A percentile compares a stretch with the other conserved stretches of the same genome.
phyloP scores from a whole-genome alignment of 2,797 vertebrate genomes.

The Florisuga fusca region DNA sequence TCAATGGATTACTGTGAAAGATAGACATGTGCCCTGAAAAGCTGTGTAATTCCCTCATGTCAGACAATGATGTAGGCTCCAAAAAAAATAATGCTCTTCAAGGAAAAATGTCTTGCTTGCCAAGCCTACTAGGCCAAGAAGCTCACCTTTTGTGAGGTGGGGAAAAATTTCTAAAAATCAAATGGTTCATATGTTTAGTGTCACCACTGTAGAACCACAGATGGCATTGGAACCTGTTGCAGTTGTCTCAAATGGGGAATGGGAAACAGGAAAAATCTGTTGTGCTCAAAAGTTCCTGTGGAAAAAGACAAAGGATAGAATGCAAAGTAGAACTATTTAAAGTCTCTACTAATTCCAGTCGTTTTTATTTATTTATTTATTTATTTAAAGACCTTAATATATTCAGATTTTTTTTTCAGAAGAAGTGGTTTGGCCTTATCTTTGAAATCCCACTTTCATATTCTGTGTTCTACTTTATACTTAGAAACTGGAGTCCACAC shows the following conservation, averaged over 20 bases:
- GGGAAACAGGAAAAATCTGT: neutral
- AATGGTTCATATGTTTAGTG: neutral
- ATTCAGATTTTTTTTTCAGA: neutral
- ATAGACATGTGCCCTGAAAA: neutral
- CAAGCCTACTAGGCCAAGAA: neutral
- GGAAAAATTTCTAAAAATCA: neutral
- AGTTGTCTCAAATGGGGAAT: neutral
- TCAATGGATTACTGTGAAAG: slow-evolving; percentile 5
- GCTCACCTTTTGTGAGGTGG: neutral
- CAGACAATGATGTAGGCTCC: neutral
- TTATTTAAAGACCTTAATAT: neutral
- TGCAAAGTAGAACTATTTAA: neutral
- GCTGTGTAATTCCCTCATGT: neutral
- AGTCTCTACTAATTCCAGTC: neutral
- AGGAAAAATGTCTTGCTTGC: neutral
- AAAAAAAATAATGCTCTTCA: neutral
- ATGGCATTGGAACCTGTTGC: neutral
- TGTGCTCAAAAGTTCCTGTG: neutral
- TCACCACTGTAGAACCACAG: neutral
- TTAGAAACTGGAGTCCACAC: neutral
- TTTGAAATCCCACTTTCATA: slow-evolving; percentile 12
- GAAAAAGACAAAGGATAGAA: neutral
- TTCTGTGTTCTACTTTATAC: neutral
- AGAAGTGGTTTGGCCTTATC: neutral
- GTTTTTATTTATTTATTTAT: neutral